Evolutionary conservation across 2,113 vertebrate genomes (phyloP).

Genomic region (Pseudolaguvia tuberculata): DNA sequence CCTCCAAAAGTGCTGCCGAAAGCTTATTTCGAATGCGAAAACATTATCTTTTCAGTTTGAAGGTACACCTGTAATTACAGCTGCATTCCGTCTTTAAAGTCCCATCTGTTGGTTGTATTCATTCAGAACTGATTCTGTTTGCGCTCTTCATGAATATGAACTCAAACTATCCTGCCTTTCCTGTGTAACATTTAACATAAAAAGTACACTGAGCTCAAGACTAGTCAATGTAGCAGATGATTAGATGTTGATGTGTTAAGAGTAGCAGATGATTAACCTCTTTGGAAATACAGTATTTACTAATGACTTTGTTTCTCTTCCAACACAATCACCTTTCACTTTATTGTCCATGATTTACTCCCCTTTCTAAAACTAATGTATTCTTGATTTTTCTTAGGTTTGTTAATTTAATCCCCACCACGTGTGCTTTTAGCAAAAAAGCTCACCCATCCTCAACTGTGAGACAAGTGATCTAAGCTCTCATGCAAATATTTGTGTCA

Average conservation of each 20-base stretch:
- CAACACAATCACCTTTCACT: not conserved
- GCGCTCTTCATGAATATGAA: not conserved
- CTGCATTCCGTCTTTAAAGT: not conserved
- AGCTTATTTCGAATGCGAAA: not conserved
- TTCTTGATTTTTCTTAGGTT: not conserved
- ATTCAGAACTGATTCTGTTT: not conserved
- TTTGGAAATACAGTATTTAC: not conserved
- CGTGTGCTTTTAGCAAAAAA: not conserved
- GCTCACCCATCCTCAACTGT: no score
- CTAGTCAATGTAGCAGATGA: not conserved
- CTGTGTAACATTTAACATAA: not conserved
- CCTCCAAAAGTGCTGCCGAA: not conserved
- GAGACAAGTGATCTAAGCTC: not conserved
- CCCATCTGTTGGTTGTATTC: not conserved
- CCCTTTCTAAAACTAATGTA: no score
- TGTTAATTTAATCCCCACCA: not conserved
- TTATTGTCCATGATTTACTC: not conserved
- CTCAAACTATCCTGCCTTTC: not conserved
- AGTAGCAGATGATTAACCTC: not conserved
- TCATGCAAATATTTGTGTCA: constrained; percentile 7
- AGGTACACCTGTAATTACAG: not conserved
- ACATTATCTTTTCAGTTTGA: not conserved
- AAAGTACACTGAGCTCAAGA: not conserved
- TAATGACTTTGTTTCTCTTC: not conserved
- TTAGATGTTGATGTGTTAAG: not conserved